These are phyloP conservation scores for Volucella bombylans DNA, from an alignment of 2,888 invertebrate species.

Conservation along the genomic window DNA sequence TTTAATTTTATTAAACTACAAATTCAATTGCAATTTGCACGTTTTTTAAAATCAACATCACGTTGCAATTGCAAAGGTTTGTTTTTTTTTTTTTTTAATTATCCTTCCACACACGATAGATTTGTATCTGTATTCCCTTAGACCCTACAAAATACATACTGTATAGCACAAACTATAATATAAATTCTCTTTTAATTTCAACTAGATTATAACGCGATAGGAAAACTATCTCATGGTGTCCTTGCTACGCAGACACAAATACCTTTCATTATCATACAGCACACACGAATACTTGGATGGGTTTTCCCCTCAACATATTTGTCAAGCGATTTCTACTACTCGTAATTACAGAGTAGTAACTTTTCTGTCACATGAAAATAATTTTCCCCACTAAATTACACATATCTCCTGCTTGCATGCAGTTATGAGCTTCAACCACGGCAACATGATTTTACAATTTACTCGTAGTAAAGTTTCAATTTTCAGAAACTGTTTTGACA, in stretches of 20 bases:
- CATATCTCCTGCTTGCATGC: conserved; percentile 1
- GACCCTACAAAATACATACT: no score
- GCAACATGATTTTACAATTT: neutral
- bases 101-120: no score
- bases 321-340: neutral
- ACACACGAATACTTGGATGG: neutral
- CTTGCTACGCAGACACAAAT: neutral
- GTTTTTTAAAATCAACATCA: no score
- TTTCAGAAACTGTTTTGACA: neutral
- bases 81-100: no score
- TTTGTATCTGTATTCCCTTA: no score
- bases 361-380: conserved; percentile 18
- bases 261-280: conserved; percentile 26
- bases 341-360: conserved; percentile 23
- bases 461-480: conserved; percentile 10
- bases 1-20: no score
- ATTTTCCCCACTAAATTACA: conserved; percentile 12
- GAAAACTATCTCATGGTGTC: conserved; percentile 2
- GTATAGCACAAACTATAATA: no score
- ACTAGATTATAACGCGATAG: conserved; percentile 1
- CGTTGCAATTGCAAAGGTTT: no score
- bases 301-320: neutral
- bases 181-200: neutral
- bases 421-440: neutral
- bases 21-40: no score